Evolutionary conservation across 2,113 vertebrate species (phyloP).

Genomic region (Microcebus jonahi): DNA sequence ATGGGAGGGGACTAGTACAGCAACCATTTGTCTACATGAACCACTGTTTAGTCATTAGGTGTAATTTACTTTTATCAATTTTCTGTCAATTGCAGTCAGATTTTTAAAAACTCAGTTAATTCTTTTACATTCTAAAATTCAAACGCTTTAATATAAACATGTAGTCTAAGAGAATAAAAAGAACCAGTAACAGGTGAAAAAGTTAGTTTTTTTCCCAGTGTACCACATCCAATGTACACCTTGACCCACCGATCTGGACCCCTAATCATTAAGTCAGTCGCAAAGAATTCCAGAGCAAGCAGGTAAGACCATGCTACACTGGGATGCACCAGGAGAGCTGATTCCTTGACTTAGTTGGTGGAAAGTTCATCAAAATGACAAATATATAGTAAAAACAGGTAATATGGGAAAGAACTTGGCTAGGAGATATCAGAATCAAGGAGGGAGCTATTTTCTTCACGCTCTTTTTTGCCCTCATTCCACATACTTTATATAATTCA

Average conservation of each 20-base stretch:
- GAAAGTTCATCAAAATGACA: not conserved
- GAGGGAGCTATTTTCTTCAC: not conserved
- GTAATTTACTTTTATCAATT: constrained; percentile 3
- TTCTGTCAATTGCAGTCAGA: constrained; percentile 17
- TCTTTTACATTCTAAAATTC: constrained; percentile 20
- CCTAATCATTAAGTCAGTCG: not conserved
- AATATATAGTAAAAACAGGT: not conserved
- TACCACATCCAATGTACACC: not conserved
- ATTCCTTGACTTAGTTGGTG: not conserved
- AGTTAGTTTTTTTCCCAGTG: not conserved
- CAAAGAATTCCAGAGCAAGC: not conserved
- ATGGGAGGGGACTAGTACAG: not conserved
- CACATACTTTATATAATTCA: not conserved
- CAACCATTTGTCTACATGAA: not conserved
- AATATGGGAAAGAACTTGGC: not conserved
- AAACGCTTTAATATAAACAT: not conserved
- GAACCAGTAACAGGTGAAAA: not conserved
- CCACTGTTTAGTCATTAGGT: not conserved
- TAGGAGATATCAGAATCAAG: not conserved
- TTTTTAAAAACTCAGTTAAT: constrained; percentile 2
- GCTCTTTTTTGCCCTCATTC: not conserved
- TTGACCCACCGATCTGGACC: not conserved
- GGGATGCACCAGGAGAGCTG: not conserved
- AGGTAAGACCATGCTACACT: not conserved
- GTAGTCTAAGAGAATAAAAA: not conserved